A percentile compares a stretch with the other conserved stretches of the same genome.
These are phyloP conservation scores for Characodon lateralis DNA, from an alignment of 2,797 vertebrate genomes.

Conservation along the genomic window DNA sequence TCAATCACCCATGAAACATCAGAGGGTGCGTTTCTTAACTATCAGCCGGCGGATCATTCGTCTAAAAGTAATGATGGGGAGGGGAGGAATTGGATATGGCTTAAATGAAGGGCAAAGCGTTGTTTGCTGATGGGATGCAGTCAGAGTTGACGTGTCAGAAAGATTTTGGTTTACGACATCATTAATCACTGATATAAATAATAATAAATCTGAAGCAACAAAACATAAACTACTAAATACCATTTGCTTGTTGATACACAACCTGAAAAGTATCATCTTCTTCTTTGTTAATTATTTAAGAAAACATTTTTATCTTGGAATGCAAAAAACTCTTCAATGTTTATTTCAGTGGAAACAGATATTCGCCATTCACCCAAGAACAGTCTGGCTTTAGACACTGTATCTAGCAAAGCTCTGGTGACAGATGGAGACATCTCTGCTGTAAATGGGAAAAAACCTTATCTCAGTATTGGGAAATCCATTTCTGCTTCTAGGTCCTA, in stretches of 20 bases:
- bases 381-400: neutral
- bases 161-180: neutral
- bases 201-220: neutral
- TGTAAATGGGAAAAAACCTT: neutral
- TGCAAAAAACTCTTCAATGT: neutral
- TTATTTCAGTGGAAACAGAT: neutral
- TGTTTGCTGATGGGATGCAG: no score
- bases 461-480: neutral
- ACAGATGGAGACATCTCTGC: neutral
- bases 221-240: neutral
- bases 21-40: neutral
- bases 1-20: constrained; percentile 59
- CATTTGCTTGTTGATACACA: neutral
- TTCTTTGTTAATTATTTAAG: no score
- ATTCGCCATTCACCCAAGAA: neutral
- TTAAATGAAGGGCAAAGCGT: neutral
- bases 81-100: neutral
- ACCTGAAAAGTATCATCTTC: neutral
- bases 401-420: neutral
- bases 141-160: neutral
- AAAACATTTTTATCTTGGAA: neutral
- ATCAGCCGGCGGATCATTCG: neutral
- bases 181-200: neutral
- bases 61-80: neutral
- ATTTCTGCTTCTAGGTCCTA: neutral